Percentiles rank a stretch among this genome's conserved stretches.
These are phyloP conservation scores for Gadopsis bispinosus DNA, from an alignment of 2,797 vertebrate species.

Conservation along the genomic window DNA sequence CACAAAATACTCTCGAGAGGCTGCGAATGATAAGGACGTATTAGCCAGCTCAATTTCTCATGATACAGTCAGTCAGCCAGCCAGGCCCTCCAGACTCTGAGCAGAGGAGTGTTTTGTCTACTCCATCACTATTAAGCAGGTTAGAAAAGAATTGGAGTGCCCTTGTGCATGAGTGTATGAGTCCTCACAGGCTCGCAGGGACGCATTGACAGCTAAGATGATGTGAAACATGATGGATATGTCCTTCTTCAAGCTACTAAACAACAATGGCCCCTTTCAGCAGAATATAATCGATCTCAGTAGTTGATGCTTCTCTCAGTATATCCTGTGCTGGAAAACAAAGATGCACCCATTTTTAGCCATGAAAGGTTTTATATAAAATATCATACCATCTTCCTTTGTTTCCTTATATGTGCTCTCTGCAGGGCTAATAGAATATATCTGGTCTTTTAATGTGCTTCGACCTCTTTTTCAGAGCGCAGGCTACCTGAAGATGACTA, in stretches of 20 bases:
- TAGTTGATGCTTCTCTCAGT: slow-evolving; percentile 47
- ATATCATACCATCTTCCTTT: slow-evolving; percentile 20
- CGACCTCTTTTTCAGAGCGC: slow-evolving; percentile 83
- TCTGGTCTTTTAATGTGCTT: slow-evolving; percentile 11
- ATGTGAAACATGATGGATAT: slow-evolving; percentile 71
- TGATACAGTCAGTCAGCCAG: slow-evolving; percentile 55
- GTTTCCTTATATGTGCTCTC: slow-evolving; percentile 22
- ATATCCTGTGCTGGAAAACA: slow-evolving; percentile 32
- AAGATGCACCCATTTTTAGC: slow-evolving; percentile 26
- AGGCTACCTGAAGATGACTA: slow-evolving; percentile 96
- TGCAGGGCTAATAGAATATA: slow-evolving; percentile 4
- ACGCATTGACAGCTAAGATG: slow-evolving; percentile 51
- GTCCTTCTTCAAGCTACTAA: slow-evolving; percentile 58
- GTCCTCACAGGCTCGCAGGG: slow-evolving; percentile 47
- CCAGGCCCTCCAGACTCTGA: slow-evolving; percentile 49
- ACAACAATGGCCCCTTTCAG: slow-evolving; percentile 55
- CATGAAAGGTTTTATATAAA: background rate
- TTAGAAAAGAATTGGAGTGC: slow-evolving; percentile 66
- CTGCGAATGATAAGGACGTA: slow-evolving; percentile 44
- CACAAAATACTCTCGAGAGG: slow-evolving; percentile 51
- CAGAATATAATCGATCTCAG: slow-evolving; percentile 59
- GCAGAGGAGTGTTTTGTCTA: slow-evolving; percentile 64
- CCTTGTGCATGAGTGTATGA: slow-evolving; percentile 60
- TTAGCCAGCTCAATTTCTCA: slow-evolving; percentile 59
- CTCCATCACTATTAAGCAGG: slow-evolving; percentile 74